Evolutionary conservation across 2,797 vertebrate genomes (phyloP).

Genomic region (Pseudochromis fuscus): DNA sequence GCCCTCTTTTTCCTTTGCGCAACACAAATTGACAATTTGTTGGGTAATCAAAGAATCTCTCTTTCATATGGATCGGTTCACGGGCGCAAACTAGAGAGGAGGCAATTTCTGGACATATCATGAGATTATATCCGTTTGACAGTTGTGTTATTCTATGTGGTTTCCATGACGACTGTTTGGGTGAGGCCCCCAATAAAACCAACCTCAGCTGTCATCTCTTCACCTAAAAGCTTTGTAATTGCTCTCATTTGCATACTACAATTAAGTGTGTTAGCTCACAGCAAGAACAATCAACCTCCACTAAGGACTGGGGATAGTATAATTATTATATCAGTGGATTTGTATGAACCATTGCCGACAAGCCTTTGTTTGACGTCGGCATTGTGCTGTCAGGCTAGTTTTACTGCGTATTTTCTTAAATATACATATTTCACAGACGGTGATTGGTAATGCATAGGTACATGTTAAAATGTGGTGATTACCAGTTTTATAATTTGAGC

Average conservation of each 20-base stretch:
- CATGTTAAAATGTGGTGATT: slow-evolving; percentile 46
- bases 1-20: slow-evolving; percentile 41
- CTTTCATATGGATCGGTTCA: slow-evolving; percentile 60
- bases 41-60: slow-evolving; percentile 71
- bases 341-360: slow-evolving; percentile 82
- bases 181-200: slow-evolving; percentile 96
- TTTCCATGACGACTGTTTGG: slow-evolving; percentile 99
- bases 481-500: slow-evolving; percentile 34
- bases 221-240: slow-evolving; percentile 99
- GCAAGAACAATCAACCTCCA: slow-evolving; percentile 96
- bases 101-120: slow-evolving; percentile 75
- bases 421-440: slow-evolving; percentile 58
- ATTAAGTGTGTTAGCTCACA: slow-evolving; percentile 99
- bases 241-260: slow-evolving; percentile 99
- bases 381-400: slow-evolving; percentile 64
- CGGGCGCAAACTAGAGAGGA: slow-evolving; percentile 57
- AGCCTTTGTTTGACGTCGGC: slow-evolving; percentile 75
- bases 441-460: slow-evolving; percentile 48
- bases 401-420: slow-evolving; percentile 61
- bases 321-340: slow-evolving; percentile 87
- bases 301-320: slow-evolving; percentile 86
- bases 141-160: slow-evolving; percentile 90
- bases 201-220: slow-evolving; percentile 99
- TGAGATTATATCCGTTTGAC: slow-evolving; percentile 83
- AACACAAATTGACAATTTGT: slow-evolving; percentile 74